Percentiles rank a stretch among this genome's conserved stretches.
Conservation (phyloP, 2,797 vertebrate genomes). For the Crax fasciolata region DNA sequence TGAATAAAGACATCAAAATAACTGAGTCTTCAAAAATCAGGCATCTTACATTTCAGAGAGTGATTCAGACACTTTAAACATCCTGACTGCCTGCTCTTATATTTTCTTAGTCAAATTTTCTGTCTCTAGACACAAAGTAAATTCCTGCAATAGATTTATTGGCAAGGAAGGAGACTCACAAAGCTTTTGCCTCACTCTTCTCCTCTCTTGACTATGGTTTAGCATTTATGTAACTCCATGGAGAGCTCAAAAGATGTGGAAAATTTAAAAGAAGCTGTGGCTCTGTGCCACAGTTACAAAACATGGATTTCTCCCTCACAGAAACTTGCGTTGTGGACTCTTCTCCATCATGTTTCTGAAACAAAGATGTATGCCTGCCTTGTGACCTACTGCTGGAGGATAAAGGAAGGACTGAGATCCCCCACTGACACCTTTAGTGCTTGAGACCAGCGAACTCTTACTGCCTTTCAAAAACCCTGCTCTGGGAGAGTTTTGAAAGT, state of each 20-base stretch:
- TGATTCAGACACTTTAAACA: not conserved
- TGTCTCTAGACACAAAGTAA: not conserved
- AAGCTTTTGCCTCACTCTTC: not conserved
- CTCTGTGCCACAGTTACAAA: not conserved
- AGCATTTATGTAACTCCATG: not conserved
- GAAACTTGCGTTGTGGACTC: not conserved
- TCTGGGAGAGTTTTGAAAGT: not conserved
- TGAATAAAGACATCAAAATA: too few species aligned
- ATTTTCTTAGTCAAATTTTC: conserved; percentile 1
- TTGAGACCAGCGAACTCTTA: not conserved
- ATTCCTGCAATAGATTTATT: not conserved
- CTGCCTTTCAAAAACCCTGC: not conserved
- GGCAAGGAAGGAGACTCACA: not conserved
- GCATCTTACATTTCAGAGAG: not conserved
- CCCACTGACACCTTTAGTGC: not conserved
- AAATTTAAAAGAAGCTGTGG: not conserved
- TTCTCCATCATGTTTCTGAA: not conserved
- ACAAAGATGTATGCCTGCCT: not conserved
- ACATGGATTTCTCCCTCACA: not conserved
- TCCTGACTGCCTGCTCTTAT: not conserved
- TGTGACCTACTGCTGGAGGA: not conserved
- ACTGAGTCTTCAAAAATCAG: too few species aligned
- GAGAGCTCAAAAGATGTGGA: not conserved
- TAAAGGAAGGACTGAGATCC: not conserved
- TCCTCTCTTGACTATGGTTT: not conserved